phyloP scores from a whole-genome alignment of 1,140 invertebrate genomes.

The Drosophila subpulchrella region DNA sequence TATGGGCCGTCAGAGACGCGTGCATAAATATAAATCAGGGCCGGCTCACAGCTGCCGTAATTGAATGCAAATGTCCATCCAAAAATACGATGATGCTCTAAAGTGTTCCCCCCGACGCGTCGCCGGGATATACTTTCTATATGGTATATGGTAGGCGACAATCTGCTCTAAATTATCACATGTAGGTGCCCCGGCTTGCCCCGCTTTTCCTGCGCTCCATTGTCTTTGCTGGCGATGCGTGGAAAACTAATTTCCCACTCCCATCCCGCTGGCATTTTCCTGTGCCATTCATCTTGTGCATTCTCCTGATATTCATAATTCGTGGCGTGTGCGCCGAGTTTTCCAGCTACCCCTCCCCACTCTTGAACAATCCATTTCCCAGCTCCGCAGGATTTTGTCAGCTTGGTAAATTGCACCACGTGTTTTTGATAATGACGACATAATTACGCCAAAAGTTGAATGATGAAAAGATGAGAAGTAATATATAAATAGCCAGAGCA shows the following conservation, averaged over 20 bases:
- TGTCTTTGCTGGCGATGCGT: conserved; percentile 78
- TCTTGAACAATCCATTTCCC: background rate
- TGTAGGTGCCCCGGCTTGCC: conserved; percentile 61
- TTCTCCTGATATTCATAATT: conserved; percentile 77
- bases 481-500: background rate
- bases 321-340: conserved; percentile 65
- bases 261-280: conserved; percentile 41
- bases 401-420: conserved; percentile 79
- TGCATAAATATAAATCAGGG: conserved; percentile 81
- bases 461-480: background rate
- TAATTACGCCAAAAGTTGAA: conserved; percentile 52
- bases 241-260: conserved; percentile 75
- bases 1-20: conserved; percentile 62
- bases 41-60: conserved; percentile 75
- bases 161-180: conserved; percentile 82
- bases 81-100: conserved; percentile 68
- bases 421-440: conserved; percentile 81
- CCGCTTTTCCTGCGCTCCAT: conserved; percentile 57
- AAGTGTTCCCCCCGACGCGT: conserved; percentile 7
- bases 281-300: conserved; percentile 69
- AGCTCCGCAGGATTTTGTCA: conserved; percentile 42
- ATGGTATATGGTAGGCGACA: conserved; percentile 53
- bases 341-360: background rate
- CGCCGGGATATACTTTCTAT: background rate
- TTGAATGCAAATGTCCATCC: conserved; percentile 81